These are phyloP conservation scores for Anomalospiza imberbis DNA, from an alignment of 2,797 vertebrate genomes.

Conservation along the genomic window DNA sequence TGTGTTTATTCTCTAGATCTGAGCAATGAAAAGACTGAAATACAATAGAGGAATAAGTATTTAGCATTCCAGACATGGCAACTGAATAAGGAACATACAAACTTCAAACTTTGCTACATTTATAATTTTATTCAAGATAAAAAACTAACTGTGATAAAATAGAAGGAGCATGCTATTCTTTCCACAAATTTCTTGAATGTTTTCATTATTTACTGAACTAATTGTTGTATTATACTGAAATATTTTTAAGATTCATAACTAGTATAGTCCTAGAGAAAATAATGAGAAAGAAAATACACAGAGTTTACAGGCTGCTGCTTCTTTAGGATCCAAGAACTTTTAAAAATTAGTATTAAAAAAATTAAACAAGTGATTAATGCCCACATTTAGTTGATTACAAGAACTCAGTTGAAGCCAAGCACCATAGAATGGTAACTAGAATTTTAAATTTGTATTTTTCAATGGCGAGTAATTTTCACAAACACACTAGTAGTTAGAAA, in stretches of 20 bases:
- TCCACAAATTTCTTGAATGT: background rate
- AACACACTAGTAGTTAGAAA: background rate
- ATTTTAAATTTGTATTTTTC: background rate
- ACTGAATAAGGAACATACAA: background rate
- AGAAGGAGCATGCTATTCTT: background rate
- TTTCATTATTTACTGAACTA: background rate
- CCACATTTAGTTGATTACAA: background rate
- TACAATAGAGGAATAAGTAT: background rate
- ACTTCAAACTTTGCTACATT: background rate
- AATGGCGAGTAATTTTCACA: background rate
- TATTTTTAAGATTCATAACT: background rate
- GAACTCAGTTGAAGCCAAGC: background rate
- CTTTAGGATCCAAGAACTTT: background rate
- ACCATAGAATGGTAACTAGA: background rate
- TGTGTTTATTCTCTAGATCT: conserved; percentile 5
- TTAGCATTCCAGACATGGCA: background rate
- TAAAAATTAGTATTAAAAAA: background rate
- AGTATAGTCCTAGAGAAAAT: background rate
- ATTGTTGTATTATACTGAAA: background rate
- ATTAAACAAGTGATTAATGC: background rate
- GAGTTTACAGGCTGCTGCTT: background rate
- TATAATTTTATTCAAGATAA: background rate
- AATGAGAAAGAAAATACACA: background rate
- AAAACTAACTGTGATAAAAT: background rate
- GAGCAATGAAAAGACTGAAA: background rate